phyloP scores from a whole-genome alignment of 2,797 vertebrate genomes.

The Bovichtus diacanthus region DNA sequence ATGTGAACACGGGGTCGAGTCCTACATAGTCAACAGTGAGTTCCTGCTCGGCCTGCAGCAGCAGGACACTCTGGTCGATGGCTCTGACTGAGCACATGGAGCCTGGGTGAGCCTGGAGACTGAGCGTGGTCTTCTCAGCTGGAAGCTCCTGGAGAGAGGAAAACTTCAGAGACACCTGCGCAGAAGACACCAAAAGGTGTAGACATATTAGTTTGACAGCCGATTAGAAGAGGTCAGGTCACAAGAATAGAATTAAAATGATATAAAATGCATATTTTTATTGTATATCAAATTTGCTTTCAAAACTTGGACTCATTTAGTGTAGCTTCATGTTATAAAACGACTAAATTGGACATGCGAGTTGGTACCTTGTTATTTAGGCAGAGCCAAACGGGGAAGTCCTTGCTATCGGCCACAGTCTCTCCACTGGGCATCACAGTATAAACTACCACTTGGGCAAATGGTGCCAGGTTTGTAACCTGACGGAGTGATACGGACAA shows the following conservation, averaged over 20 bases:
- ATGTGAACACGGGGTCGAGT: not conserved
- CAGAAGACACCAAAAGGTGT: constrained; percentile 4
- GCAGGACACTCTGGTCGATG: constrained; percentile 90
- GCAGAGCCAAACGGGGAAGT: constrained; percentile 85
- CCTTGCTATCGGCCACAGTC: constrained; percentile 86
- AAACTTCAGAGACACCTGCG: constrained; percentile 89
- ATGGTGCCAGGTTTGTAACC: constrained; percentile 80
- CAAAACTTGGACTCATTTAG: not conserved
- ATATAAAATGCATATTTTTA: not conserved
- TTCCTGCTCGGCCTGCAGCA: constrained; percentile 85
- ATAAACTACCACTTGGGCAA: constrained; percentile 88
- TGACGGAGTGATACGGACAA: constrained; percentile 73
- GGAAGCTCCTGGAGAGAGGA: constrained; percentile 80
- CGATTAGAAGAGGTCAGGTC: not conserved
- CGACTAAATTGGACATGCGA: not conserved
- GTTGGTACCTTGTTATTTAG: constrained; percentile 87
- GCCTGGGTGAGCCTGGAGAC: constrained; percentile 80
- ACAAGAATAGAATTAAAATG: not conserved
- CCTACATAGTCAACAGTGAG: constrained; percentile 84
- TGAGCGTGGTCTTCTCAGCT: constrained; percentile 73
- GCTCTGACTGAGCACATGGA: constrained; percentile 91
- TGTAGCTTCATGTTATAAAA: not conserved
- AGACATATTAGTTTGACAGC: not conserved
- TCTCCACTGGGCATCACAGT: constrained; percentile 82
- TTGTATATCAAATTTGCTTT: not conserved